Percentiles rank a stretch among this genome's conserved stretches.
These are phyloP conservation scores for Dolomedes plantarius DNA, from an alignment of 2,888 invertebrate species.

Conservation along the genomic window DNA sequence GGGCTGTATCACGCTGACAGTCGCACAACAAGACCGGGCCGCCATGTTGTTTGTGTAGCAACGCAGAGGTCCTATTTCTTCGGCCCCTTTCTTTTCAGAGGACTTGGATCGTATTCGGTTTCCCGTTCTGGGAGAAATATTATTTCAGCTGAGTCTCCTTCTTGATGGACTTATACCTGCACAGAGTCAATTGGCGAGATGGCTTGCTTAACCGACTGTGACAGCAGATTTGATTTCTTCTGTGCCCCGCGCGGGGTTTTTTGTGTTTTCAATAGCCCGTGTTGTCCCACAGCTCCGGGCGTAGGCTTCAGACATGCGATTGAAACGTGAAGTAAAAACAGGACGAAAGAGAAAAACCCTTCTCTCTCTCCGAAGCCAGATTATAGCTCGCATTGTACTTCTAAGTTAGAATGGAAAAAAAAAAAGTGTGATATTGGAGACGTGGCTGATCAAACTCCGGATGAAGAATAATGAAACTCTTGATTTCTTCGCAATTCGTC, in stretches of 20 bases:
- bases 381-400: not conserved
- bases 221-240: conserved; percentile 42
- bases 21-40: conserved; percentile 20
- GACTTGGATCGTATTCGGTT: not conserved
- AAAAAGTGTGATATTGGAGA: too few relatives aligned
- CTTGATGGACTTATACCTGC: conserved; percentile 7
- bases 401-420: not conserved
- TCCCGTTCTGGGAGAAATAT: conserved; percentile 37
- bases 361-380: not conserved
- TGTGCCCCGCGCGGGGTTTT: not conserved
- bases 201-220: conserved; percentile 45
- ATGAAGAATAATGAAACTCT: too few relatives aligned
- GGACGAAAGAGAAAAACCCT: not conserved
- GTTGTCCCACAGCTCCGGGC: not conserved
- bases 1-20: conserved; percentile 50
- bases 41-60: conserved; percentile 44
- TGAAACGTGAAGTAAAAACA: not conserved
- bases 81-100: not conserved
- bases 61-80: not conserved
- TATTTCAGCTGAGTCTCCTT: conserved; percentile 54
- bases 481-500: too few relatives aligned
- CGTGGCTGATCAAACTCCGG: too few relatives aligned
- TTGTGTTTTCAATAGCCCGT: conserved; percentile 10
- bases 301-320: not conserved
- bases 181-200: conserved; percentile 22